Base-by-base conservation (phyloP, 2,888 invertebrate species). In the Seira musarum region DNA sequence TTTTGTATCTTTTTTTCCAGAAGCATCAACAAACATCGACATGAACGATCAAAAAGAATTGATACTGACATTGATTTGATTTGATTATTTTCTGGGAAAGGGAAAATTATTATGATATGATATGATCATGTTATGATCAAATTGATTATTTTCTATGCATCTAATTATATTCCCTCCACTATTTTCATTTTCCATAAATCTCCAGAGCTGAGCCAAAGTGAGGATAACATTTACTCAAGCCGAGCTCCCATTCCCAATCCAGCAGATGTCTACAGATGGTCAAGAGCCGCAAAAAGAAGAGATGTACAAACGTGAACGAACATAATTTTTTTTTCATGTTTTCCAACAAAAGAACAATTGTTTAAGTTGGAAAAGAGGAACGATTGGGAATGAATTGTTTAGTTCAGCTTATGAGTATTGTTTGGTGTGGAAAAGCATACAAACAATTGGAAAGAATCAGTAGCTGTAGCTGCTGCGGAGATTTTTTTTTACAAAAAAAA, bases 251-350 rank as follows among this genome's bases (percentile, higher is more conserved):
- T 60, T 8, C 57, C 2, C 57, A 60, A n/a, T n/a, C 49, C 8
- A 46, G 68, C 75, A 75, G 75, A 61, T 75, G 75, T 61, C 68
- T 75, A 25, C 75, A 75, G 75, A 75, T 75, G 75, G 75, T 75
- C 68, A 75, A 75, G 75, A 61, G 75, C 24, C 22, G 24, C 5
- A 21, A 75, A 75, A 68, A 67, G 63, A 75, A 75, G 63, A 75
- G n/a, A n/a, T n/a, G n/a, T n/a, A n/a, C n/a, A n/a, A n/a, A n/a
- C n/a, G n/a, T n/a, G n/a, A n/a, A n/a, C n/a, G n/a, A n/a, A n/a
- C n/a, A 68, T 67, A 67, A 67, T 49, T 46, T 67, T 68, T 49
- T 68, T 68, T 17, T 25, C 35, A 19, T 65, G 17, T 68, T 10
- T 49, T 68, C 68, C 53, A 19, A 60, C 60, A 60, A 25, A 60